A percentile compares a stretch with the other conserved stretches of the same genome.
phyloP scores from a whole-genome alignment of 2,113 vertebrate genomes.

The Anolis carolinensis region DNA sequence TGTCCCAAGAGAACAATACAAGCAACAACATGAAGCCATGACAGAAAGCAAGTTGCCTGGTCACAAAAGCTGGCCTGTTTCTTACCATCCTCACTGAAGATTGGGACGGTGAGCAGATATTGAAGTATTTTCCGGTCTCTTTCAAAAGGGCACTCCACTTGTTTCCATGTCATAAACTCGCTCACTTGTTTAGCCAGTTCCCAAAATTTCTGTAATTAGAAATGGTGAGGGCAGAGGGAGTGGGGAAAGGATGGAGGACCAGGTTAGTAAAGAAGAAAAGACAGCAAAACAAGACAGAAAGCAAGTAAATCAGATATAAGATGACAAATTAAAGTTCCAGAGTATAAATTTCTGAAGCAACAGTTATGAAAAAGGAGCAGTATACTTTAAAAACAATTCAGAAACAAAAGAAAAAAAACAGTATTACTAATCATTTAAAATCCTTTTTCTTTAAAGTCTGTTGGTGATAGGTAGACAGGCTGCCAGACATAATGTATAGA shows the following conservation, averaged over 20 bases:
- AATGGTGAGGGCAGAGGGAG: background rate
- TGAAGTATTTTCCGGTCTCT: slow-evolving; percentile 90
- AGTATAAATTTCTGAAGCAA: too few relatives aligned
- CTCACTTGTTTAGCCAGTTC: slow-evolving; percentile 93
- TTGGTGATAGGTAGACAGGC: too few relatives aligned
- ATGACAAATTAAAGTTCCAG: too few relatives aligned
- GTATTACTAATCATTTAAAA: too few relatives aligned
- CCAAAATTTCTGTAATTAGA: slow-evolving; percentile 91
- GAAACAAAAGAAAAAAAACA: too few relatives aligned
- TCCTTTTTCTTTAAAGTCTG: too few relatives aligned
- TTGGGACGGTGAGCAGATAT: slow-evolving; percentile 88
- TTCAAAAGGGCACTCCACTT: slow-evolving; percentile 94
- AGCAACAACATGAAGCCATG: background rate
- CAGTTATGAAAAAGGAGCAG: too few relatives aligned
- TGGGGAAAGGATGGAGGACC: background rate
- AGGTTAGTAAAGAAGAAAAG: background rate
- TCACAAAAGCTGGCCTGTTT: slow-evolving; percentile 18
- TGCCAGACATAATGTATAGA: too few relatives aligned
- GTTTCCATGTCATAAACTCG: slow-evolving; percentile 95
- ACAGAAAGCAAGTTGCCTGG: background rate
- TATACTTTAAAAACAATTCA: too few relatives aligned
- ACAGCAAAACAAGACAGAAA: too few relatives aligned
- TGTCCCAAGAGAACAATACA: too few relatives aligned
- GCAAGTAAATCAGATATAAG: too few relatives aligned
- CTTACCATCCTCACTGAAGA: slow-evolving; percentile 92